Base-by-base conservation (phyloP, 1,140 invertebrate genomes). In the Pemphigus obesinymphae region DNA sequence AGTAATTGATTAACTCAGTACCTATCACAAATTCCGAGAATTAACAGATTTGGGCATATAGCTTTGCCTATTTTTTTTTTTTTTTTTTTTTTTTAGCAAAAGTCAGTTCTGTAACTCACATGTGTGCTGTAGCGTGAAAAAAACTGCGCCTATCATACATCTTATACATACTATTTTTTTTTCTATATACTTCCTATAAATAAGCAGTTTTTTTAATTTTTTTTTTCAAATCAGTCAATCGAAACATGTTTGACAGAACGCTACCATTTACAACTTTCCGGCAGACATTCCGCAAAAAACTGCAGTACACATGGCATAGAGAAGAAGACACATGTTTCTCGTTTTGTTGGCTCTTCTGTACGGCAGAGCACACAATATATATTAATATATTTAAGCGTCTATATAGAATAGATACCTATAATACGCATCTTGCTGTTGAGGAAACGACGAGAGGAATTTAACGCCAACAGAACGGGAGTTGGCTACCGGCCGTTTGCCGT, bases 391-490 rank as follows among this genome's bases (percentile, higher is more conserved):
- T 58, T 78, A 61, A 13, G 23, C 45, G 31, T n/a, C n/a, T n/a
- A n/a, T n/a, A n/a, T 37, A 50, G 43, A 11, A 45, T 50, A 50
- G 48, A 15, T 45, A 72, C 43, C n/a, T 73, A 73, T 73, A 23
- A 40, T 70, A 45, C 23, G 17, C 68, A 11, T 13, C 0, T 17
- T 31, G 23, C 29, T 58, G 55, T 45, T 6, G 13, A 20, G 13
- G 48, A 80, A 17, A 29, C 37, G 76, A 80, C 37, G 53, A 63
- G 58, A 80, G 40, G 76, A 80, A 80, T 80, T 80, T 63, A 80
- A 10, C 76, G 55, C 37, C 37, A 61, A 78, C n/a, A 45, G 13
- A 7, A 45, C 8, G 8, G 3, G 58, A 78, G 53, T 61, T 80
- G 55, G 55, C 76, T 58, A 17, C 50, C n/a, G 43, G 43, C 43